These are phyloP conservation scores for Pediacus dermestoides DNA, from an alignment of 2,888 invertebrate genomes.

Conservation along the genomic window DNA sequence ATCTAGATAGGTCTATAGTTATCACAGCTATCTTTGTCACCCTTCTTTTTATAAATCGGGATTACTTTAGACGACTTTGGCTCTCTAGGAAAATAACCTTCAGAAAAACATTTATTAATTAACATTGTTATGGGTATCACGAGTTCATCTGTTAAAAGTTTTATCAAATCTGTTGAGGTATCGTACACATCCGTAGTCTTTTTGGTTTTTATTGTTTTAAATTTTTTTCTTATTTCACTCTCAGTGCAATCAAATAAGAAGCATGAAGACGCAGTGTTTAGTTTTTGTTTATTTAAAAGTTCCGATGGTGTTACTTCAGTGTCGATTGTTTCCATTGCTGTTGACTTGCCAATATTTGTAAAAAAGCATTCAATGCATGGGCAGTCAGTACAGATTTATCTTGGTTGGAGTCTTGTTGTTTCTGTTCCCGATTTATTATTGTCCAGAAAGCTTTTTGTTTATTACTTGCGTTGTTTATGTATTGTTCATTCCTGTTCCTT, in stretches of 20 bases:
- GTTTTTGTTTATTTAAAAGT: background rate
- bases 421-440: slow-evolving; percentile 4
- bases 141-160: slow-evolving; percentile 2
- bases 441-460: slow-evolving; percentile 11
- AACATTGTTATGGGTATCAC: slow-evolving; percentile 5
- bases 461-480: slow-evolving; percentile 8
- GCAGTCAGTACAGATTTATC: background rate
- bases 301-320: background rate
- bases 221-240: slow-evolving; percentile 7
- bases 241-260: slow-evolving; percentile 12
- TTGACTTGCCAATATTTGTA: slow-evolving; percentile 4
- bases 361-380: slow-evolving; percentile 11
- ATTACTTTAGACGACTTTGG: slow-evolving; percentile 12
- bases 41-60: slow-evolving; percentile 14
- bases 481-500: slow-evolving; percentile 6
- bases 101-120: slow-evolving; percentile 10
- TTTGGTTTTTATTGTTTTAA: slow-evolving; percentile 8
- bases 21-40: slow-evolving; percentile 8
- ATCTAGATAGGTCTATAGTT: slow-evolving; percentile 16
- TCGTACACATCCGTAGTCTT: slow-evolving; percentile 7
- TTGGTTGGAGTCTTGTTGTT: slow-evolving; percentile 3
- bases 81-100: slow-evolving; percentile 10
- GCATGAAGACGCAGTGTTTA: too few species aligned
- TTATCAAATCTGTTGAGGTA: slow-evolving; percentile 6
- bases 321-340: background rate